Conservation (phyloP, 2,113 vertebrate genomes). For the Telmatochromis sp. region DNA sequence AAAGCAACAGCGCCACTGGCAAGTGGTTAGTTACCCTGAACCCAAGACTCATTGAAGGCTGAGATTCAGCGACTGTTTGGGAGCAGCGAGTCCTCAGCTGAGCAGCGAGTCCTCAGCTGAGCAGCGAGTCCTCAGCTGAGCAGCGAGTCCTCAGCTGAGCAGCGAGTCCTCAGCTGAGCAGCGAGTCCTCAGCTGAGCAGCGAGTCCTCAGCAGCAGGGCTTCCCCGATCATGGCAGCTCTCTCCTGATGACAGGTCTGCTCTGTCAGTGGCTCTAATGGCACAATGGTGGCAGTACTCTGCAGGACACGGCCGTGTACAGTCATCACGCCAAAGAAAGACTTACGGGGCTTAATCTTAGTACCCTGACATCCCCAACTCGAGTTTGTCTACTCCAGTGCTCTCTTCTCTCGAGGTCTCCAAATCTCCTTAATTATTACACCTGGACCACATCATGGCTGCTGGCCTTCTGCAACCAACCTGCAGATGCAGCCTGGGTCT, state of each 20-base stretch:
- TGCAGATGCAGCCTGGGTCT: not conserved
- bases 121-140: too few species aligned
- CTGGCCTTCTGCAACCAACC: not conserved
- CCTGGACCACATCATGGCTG: not conserved
- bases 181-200: not conserved
- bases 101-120: not conserved
- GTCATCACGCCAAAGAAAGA: not conserved
- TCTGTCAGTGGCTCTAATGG: not conserved
- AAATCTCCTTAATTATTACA: not conserved
- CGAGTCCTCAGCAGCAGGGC: not conserved
- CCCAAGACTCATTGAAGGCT: accelerated
- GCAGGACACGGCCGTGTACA: not conserved
- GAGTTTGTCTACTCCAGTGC: not conserved
- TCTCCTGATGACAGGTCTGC: not conserved
- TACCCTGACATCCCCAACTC: not conserved
- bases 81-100: not conserved
- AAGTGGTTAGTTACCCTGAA: not conserved
- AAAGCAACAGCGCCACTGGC: not conserved
- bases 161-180: not conserved
- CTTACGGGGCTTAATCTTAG: not conserved
- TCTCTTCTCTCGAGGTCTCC: not conserved
- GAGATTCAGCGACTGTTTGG: not conserved
- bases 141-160: not conserved
- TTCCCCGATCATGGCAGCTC: not conserved
- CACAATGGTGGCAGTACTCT: not conserved